Evolutionary conservation across 2,797 vertebrate species (phyloP), one percentile per base, ranked within the genome.

Genomic region (Acestrorhynchus altus): DNA sequence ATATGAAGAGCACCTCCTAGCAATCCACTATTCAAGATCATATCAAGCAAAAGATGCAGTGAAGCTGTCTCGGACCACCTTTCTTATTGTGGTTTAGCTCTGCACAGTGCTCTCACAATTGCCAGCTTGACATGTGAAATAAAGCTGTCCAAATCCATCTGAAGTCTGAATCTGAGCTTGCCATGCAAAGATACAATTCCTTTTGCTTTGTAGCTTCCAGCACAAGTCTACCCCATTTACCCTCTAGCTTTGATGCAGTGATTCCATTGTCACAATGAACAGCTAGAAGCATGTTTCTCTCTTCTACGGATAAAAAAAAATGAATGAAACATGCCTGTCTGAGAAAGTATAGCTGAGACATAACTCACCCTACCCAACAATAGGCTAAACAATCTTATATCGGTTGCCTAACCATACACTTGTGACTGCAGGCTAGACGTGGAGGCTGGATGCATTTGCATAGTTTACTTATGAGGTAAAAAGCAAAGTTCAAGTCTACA

Each of bases 131-230:
- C 40, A 51, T 81, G 75, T 52, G 39, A 40, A 61, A 59, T 61
- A 51, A 70, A 77, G 10, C 70, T 67, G 20, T 6, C 18, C 35
- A 67, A 72, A 66, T 24, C 22, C 46, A 65, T 59, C 70, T 76
- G 68, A 72, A 67, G 46, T 76, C 39, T 66, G 35, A 18, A 39
- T 31, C 18, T 76, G 67, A 71, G 70, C 18, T 24, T 26, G 15
- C 61, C 10, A 13, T 60, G 18, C 0, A 8, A 24, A 67, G 6
- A 35, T 54, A 76, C 46, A 8, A 20, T 12, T 4, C 10, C 26
- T 47, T 57, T 46, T 44, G 54, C 67, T 51, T 51, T 46, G 39
- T 40, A 73, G 44, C 78, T 56, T 74, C 51, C 3, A 76, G 52
- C 22, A 26, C 49, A 28, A 49, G 35, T 57, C 39, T 52, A 57